Conservation (phyloP, 2,113 vertebrate species). For the Chloropsis cyanopogon region DNA sequence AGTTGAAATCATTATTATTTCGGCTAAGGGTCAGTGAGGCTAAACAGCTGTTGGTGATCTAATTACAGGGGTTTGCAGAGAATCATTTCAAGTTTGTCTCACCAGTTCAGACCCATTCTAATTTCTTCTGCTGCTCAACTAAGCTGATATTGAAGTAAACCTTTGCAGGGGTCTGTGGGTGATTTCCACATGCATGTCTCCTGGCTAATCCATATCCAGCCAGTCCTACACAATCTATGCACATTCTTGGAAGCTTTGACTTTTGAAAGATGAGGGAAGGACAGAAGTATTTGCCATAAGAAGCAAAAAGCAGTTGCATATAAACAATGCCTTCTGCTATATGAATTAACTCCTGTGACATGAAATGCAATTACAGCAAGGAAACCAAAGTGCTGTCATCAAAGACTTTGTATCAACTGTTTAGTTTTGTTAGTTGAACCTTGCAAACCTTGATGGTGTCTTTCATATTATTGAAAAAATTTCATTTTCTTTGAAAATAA, state of each 20-base stretch:
- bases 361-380: not conserved
- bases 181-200: not conserved
- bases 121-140: not conserved
- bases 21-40: not conserved
- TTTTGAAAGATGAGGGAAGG: not conserved
- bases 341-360: not conserved
- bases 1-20: constrained; percentile 31
- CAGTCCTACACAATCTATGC: not conserved
- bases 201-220: not conserved
- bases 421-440: not conserved
- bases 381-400: not conserved
- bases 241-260: not conserved
- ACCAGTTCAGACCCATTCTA: not conserved
- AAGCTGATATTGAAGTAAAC: not conserved
- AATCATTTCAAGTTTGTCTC: constrained; percentile 8
- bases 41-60: constrained; percentile 35
- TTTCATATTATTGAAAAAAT: not conserved
- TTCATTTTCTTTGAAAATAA: constrained; percentile 22
- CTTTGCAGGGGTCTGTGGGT: not conserved
- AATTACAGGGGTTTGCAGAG: constrained; percentile 18
- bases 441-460: not conserved
- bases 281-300: not conserved
- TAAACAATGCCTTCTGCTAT: not conserved
- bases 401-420: not conserved
- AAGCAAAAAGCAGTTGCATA: not conserved